Base-by-base conservation (phyloP, 2,888 invertebrate species). In the Miltochrista miniata region DNA sequence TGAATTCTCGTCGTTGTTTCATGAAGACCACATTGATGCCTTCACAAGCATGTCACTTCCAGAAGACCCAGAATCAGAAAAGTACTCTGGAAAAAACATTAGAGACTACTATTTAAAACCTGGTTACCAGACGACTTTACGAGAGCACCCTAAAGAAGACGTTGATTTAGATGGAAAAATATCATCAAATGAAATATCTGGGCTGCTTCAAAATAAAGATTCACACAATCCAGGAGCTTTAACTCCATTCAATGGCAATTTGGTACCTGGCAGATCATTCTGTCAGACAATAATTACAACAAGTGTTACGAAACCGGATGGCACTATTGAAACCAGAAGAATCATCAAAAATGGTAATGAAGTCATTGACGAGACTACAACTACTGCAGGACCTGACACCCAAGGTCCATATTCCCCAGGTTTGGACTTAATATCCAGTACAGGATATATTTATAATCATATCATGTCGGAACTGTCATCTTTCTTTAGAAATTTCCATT, bases 31-130 rank as follows among this genome's bases (percentile, higher is more conserved):
- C 10, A 61, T 77, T 9, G 70, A 80, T 37, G 51, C 73, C 0
- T 60, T 80, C 38, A 57, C 70, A 7, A 68, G 59, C 38, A 64
- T 68, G 42, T 56, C 61, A 3, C 61, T 70, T 12, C 61, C 54
- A 34, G 66, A 51, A 52, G 48, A 56, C 5, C 15, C 54, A 2
- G 73, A 75, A 1, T 57, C 74, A 0, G 83, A 85, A 9, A 65
- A 74, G 42, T 74, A 66, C 46, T 68, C 78, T 35, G 79, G 74
- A 50, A 79, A 78, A 47, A 83, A 64, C 48, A 79, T 91, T 15
- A 74, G 90, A 51, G 85, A 90, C 53, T 87, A 85, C 52, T 91
- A 90, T 57, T 64, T 91, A n/a, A 90, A 90, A 59, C 90, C 90
- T 1, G 90, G 88, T 37, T 88, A 81, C 59, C 83, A 83, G 41